Conservation (phyloP, 2,888 invertebrate species). For the Macaria liturata region DNA sequence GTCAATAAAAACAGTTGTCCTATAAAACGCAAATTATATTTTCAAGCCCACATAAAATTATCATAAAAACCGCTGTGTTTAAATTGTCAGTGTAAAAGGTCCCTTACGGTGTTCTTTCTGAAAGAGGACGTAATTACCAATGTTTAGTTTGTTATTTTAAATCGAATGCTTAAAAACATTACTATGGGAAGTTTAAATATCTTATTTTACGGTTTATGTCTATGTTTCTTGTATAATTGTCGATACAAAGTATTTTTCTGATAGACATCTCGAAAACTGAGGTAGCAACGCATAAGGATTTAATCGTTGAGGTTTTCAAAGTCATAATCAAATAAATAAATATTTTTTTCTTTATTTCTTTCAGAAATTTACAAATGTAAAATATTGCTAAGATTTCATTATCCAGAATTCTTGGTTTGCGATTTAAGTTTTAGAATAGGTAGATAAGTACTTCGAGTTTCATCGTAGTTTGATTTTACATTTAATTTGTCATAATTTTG, state of each 20-base stretch:
- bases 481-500: too few relatives aligned
- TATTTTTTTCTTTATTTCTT: too few relatives aligned
- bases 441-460: too few relatives aligned
- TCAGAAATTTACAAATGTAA: too few relatives aligned
- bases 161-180: slow-evolving; percentile 19
- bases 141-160: slow-evolving; percentile 24
- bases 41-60: slow-evolving; percentile 13
- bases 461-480: too few relatives aligned
- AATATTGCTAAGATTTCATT: too few relatives aligned
- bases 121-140: slow-evolving; percentile 16
- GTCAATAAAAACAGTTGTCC: slow-evolving; percentile 7
- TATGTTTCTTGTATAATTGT: slow-evolving; percentile 14
- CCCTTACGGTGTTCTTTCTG: slow-evolving; percentile 6
- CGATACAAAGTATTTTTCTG: slow-evolving; percentile 13
- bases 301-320: too few relatives aligned
- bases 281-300: neutral
- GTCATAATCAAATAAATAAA: too few relatives aligned
- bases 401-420: too few relatives aligned
- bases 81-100: slow-evolving; percentile 9
- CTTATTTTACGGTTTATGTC: slow-evolving; percentile 13
- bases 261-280: slow-evolving; percentile 10
- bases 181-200: slow-evolving; percentile 16
- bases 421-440: too few relatives aligned
- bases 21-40: slow-evolving; percentile 13
- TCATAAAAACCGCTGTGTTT: slow-evolving; percentile 11